A percentile compares a stretch with the other conserved stretches of the same genome.
These are phyloP conservation scores for Phalacrocorax aristotelis DNA, from an alignment of 2,113 vertebrate genomes.

Conservation along the genomic window DNA sequence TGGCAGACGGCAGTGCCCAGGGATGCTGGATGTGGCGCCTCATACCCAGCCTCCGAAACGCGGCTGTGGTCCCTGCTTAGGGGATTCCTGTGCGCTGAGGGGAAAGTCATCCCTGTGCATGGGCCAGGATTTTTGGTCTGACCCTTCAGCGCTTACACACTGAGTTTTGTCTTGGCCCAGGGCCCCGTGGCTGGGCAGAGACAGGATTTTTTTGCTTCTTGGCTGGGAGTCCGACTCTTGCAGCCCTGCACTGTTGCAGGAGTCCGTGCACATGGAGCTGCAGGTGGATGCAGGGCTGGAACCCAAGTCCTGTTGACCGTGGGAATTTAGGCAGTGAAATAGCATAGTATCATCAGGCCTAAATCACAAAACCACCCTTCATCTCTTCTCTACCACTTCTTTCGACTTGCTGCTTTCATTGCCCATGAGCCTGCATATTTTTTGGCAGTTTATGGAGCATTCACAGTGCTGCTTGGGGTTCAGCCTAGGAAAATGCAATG, in stretches of 20 bases:
- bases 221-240: not conserved
- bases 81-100: not conserved
- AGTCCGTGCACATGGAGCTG: not conserved
- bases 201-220: not conserved
- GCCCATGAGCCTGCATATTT: not conserved
- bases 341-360: not conserved
- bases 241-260: not conserved
- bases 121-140: not conserved
- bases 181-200: not conserved
- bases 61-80: not conserved
- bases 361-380: not conserved
- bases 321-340: not conserved
- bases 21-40: not conserved
- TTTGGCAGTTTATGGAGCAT: not conserved
- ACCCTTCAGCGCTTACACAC: accelerated
- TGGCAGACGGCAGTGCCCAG: accelerated
- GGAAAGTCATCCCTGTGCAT: not conserved
- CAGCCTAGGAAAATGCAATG: not conserved
- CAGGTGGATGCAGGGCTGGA: not conserved
- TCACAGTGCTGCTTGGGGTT: not conserved
- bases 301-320: not conserved
- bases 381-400: not conserved
- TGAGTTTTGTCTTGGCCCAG: not conserved
- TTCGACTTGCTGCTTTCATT: not conserved
- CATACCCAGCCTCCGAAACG: accelerated